A percentile compares a stretch with the other conserved stretches of the same genome.
Evolutionary conservation across 2,888 invertebrate species (phyloP).

Genomic region (Acleris literana): DNA sequence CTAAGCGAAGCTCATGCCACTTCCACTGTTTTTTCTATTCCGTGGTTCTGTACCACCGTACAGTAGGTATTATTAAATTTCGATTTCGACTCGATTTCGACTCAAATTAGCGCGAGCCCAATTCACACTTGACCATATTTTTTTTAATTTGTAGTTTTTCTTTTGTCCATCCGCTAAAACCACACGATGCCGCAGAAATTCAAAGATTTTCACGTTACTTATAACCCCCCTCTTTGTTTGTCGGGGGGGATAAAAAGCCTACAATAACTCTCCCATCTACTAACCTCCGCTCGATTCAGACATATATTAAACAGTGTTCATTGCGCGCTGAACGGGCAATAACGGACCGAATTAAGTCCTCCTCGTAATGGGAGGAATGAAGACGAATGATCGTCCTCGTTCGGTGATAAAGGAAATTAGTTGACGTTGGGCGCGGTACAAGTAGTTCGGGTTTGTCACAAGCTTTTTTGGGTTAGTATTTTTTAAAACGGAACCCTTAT

Average conservation of each 20-base stretch:
- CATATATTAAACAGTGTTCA: slow-evolving; percentile 38
- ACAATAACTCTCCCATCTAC: background rate
- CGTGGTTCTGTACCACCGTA: too few species aligned
- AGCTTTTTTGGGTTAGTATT: background rate
- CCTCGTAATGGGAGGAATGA: slow-evolving; percentile 51
- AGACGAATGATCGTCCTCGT: slow-evolving; percentile 49
- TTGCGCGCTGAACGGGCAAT: slow-evolving; percentile 39
- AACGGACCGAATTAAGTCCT: slow-evolving; percentile 41
- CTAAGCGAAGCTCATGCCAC: too few species aligned
- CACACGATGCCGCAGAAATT: too few species aligned
- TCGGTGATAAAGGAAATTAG: slow-evolving; percentile 54
- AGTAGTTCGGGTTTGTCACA: slow-evolving; percentile 7
- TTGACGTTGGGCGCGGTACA: slow-evolving; percentile 41
- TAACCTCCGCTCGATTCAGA: slow-evolving; percentile 13
- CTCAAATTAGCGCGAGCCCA: too few species aligned
- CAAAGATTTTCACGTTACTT: background rate
- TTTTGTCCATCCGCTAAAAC: too few species aligned
- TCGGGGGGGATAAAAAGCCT: background rate
- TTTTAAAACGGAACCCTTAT: background rate
- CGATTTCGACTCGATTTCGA: too few species aligned
- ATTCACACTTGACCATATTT: too few species aligned
- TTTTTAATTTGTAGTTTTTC: too few species aligned
- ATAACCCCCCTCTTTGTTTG: too few species aligned
- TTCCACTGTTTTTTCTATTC: too few species aligned
- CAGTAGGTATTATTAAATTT: too few species aligned